Evolutionary conservation across 2,888 invertebrate species (phyloP).

Genomic region (Miltochrista miniata): DNA sequence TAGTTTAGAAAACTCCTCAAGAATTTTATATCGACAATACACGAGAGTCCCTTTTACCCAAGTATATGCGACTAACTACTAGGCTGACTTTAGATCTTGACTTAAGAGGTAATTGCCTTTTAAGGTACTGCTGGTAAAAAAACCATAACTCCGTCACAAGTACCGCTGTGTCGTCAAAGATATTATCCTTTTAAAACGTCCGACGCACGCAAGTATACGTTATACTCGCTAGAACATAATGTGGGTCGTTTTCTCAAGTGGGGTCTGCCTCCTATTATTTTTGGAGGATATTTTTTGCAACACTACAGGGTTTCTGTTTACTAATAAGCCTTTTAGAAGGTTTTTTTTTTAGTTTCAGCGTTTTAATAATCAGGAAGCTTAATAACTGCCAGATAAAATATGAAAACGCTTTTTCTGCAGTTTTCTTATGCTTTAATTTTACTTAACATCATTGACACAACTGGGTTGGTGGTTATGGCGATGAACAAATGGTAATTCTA

Average conservation of each 20-base stretch:
- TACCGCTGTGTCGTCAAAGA: constrained; percentile 44
- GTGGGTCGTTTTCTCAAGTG: constrained; percentile 54
- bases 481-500: no score
- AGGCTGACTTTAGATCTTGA: constrained; percentile 15
- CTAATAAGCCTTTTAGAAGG: constrained; percentile 36
- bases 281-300: constrained; percentile 63
- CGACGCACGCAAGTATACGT: constrained; percentile 50
- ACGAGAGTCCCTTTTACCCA: constrained; percentile 3
- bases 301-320: constrained; percentile 63
- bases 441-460: no score
- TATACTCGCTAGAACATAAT: constrained; percentile 43
- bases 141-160: constrained; percentile 37
- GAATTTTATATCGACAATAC: constrained; percentile 5
- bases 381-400: no score
- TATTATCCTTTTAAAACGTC: constrained; percentile 60
- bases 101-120: constrained; percentile 18
- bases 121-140: constrained; percentile 23
- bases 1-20: constrained; percentile 2
- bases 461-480: no score
- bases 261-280: constrained; percentile 69
- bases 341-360: constrained; percentile 13
- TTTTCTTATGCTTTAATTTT: no score
- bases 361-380: no score
- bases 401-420: no score
- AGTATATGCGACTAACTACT: constrained; percentile 15